Evolutionary conservation across 2,797 vertebrate genomes (phyloP).

Genomic region (Antrozous pallidus): DNA sequence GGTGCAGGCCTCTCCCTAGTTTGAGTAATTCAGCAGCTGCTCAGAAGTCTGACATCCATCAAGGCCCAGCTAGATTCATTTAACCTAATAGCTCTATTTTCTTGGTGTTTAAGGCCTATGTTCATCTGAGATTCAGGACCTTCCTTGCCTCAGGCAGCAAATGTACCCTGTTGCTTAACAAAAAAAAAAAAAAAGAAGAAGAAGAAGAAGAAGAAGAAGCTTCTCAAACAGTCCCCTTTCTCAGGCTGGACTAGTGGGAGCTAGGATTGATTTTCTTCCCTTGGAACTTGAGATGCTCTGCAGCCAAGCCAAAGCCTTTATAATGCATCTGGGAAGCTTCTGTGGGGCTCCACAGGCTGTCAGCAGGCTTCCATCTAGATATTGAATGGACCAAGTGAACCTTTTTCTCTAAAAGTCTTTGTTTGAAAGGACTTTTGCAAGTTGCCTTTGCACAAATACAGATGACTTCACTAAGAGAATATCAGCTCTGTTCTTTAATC

Average conservation of each 20-base stretch:
- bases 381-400: neutral
- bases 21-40: neutral
- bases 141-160: slow-evolving; percentile 48
- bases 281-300: slow-evolving; percentile 26
- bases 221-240: neutral
- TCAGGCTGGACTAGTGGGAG: neutral
- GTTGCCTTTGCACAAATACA: slow-evolving; percentile 27
- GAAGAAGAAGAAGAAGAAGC: no score
- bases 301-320: neutral
- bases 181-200: neutral
- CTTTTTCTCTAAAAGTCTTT: slow-evolving; percentile 23
- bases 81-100: slow-evolving; percentile 26
- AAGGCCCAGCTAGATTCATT: slow-evolving; percentile 48
- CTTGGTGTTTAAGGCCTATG: slow-evolving; percentile 15
- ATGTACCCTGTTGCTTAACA: neutral
- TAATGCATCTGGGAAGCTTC: neutral
- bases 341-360: neutral
- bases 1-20: neutral
- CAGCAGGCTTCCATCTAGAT: neutral
- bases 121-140: neutral
- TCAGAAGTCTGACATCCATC: slow-evolving; percentile 18
- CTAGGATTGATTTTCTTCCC: slow-evolving; percentile 14
- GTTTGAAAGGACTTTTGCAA: slow-evolving; percentile 12
- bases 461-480: slow-evolving; percentile 56
- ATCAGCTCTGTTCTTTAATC: slow-evolving; percentile 40